Base-by-base conservation (phyloP, 1,140 invertebrate genomes). In the Drosophila dunni region DNA sequence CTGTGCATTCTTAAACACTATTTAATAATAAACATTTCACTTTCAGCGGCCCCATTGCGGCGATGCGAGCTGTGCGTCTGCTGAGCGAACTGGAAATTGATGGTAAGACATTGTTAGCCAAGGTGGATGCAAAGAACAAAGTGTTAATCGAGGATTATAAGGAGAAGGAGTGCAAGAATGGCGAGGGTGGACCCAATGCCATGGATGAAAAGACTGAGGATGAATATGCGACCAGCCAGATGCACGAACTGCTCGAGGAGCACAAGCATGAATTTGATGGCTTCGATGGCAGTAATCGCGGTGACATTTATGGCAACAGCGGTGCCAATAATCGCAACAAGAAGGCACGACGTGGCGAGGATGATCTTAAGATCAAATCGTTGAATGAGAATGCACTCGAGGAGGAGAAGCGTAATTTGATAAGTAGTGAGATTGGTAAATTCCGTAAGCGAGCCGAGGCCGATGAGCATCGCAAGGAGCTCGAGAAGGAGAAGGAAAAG, bases 121-220 rank as follows among this genome's bases (percentile, higher is more conserved):
- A 98, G 94, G 98, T 99, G n/a, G 98, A 99, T 94, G 97, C 98
- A 38, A 99, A 99, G 94, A 98, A 98, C 74, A 98, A 98, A 94
- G 95, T 96, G 56, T 95, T 98, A 51, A 94, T 99, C 74, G 98
- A 99, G 93, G 97, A 98, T 73, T 99, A 98, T 92, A 98, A 98
- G 94, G 92, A 93, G 57, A 94, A 95, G 79, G 94, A 95, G 81
- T 79, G 83, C 62, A 92, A 90, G 50, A 92, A 90, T 64, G 93
- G 82, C 38, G 46, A 90, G 42, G 74, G 72, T 6, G 73, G 70
- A 11, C 44, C 64, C 20, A 92, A 92, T 53, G 81, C 93, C 20
- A 90, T 91, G 78, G 91, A 92, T 51, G 95, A 96, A 81, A 96
- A 96, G 92, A 96, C 96, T 81, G 94, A 98, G 92, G 97, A 98